Evolutionary conservation across 1,140 invertebrate genomes (phyloP).

Genomic region (Nilaparvata lugens): DNA sequence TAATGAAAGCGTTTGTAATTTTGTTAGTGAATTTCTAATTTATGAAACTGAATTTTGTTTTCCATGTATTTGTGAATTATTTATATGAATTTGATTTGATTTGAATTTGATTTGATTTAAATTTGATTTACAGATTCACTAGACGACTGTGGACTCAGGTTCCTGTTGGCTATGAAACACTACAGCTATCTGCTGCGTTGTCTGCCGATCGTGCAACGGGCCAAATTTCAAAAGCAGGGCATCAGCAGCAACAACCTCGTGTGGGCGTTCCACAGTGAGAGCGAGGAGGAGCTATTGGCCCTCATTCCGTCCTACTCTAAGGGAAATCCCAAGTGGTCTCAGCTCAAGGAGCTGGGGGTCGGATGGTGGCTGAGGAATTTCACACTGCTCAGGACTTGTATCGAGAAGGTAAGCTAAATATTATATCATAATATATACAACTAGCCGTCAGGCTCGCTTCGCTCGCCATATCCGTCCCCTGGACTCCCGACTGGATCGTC

Average conservation of each 20-base stretch:
- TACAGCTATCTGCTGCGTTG: constrained; percentile 91
- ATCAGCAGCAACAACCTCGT: constrained; percentile 89
- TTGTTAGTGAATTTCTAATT: no score
- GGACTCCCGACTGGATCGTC: no score
- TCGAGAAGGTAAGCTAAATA: constrained; percentile 68
- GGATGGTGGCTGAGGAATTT: constrained; percentile 96
- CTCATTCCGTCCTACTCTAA: constrained; percentile 83
- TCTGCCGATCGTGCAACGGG: constrained; percentile 78
- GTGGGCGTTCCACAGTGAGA: constrained; percentile 99
- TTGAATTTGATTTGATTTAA: constrained; percentile 26
- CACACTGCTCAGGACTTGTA: constrained; percentile 66
- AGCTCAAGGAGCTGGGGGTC: constrained; percentile 77
- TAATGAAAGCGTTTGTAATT: no score
- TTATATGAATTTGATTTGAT: no score
- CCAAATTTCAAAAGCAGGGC: constrained; percentile 78
- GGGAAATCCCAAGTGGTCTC: constrained; percentile 79
- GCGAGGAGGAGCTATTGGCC: constrained; percentile 87
- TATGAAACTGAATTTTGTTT: no score
- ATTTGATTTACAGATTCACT: constrained; percentile 59
- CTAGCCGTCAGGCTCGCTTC: no score
- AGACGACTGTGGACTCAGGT: constrained; percentile 95
- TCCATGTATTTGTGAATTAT: no score
- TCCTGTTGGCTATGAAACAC: constrained; percentile 94
- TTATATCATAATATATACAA: no score
- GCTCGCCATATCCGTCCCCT: no score